Percentiles rank a stretch among this genome's conserved stretches.
phyloP scores from a whole-genome alignment of 2,797 vertebrate species.

The Gambusia yucatana region DNA sequence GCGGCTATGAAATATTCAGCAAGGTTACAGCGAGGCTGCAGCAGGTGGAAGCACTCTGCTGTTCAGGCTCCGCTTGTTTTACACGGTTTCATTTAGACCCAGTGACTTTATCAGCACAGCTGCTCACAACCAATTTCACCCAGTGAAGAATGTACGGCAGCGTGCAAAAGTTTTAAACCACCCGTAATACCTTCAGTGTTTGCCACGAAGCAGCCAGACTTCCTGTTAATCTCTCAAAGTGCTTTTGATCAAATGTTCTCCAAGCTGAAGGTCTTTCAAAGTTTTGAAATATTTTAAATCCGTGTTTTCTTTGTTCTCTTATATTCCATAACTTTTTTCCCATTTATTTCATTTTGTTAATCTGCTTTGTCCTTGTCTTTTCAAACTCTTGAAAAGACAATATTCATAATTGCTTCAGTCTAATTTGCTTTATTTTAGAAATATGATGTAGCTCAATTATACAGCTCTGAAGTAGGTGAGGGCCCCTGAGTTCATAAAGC shows the following conservation, averaged over 20 bases:
- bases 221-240: background rate
- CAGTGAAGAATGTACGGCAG: slow-evolving; percentile 18
- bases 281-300: background rate
- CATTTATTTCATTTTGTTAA: background rate
- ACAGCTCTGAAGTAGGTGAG: too few relatives aligned
- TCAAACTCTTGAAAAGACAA: too few relatives aligned
- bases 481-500: too few relatives aligned
- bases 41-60: slow-evolving; percentile 49
- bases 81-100: slow-evolving; percentile 36
- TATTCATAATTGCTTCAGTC: background rate
- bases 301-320: background rate
- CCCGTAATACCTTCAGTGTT: slow-evolving; percentile 14
- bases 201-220: background rate
- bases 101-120: slow-evolving; percentile 45
- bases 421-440: background rate
- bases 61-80: slow-evolving; percentile 23
- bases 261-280: background rate
- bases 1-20: slow-evolving; percentile 69
- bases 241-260: background rate
- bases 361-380: background rate
- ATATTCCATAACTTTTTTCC: background rate
- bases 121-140: slow-evolving; percentile 26
- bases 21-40: slow-evolving; percentile 55
- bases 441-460: too few relatives aligned
- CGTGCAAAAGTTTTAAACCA: slow-evolving; percentile 36